These are phyloP conservation scores for Xenentodon cancila DNA, from an alignment of 2,797 vertebrate species.

Conservation along the genomic window DNA sequence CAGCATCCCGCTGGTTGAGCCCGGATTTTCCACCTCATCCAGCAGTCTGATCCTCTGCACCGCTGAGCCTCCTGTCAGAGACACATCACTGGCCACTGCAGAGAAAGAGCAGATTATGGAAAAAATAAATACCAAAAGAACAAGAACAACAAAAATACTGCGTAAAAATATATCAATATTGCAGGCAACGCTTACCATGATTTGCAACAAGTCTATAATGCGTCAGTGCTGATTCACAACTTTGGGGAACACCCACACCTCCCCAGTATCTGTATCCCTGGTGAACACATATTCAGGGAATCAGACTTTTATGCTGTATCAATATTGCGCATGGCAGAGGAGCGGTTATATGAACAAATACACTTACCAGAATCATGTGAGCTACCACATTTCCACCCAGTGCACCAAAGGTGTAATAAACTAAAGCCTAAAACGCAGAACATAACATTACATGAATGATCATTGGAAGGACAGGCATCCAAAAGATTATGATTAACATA, in stretches of 20 bases:
- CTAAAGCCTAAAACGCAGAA: constrained; percentile 85
- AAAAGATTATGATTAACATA: background rate
- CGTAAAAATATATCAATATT: background rate
- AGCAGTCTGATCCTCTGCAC: constrained; percentile 95
- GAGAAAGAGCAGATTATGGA: background rate
- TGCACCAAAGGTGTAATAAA: constrained; percentile 98
- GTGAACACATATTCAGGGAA: constrained; percentile 2
- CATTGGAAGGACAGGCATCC: too few species aligned
- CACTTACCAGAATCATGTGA: constrained; percentile 97
- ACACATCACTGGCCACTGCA: constrained; percentile 91
- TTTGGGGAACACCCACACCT: constrained; percentile 96
- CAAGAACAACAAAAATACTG: too few species aligned
- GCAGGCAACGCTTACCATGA: constrained; percentile 83
- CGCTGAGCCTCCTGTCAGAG: constrained; percentile 93
- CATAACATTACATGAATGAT: background rate
- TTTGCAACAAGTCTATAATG: constrained; percentile 96
- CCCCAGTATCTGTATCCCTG: constrained; percentile 99
- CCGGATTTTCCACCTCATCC: constrained; percentile 96
- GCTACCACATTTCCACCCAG: constrained; percentile 95
- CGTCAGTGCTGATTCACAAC: constrained; percentile 96
- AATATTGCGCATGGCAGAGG: background rate
- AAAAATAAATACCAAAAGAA: too few species aligned
- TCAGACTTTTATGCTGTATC: background rate
- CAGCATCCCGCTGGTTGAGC: constrained; percentile 95
- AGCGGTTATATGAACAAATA: constrained; percentile 5